Base-by-base conservation (phyloP, 2,113 vertebrate species). In the Alectura lathami region DNA sequence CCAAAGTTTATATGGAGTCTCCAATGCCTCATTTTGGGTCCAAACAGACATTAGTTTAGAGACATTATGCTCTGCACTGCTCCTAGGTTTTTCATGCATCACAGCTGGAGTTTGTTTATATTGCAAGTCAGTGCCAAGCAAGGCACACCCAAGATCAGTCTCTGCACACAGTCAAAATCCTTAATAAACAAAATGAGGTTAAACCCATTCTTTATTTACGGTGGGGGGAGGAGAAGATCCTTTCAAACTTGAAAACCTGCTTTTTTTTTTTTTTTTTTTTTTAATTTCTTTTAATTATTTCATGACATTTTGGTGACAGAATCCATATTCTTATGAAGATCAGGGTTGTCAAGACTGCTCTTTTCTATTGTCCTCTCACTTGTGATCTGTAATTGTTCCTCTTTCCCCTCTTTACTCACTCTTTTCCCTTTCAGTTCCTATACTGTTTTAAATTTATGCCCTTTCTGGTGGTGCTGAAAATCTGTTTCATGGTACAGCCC, bases 61-160 rank as follows among this genome's bases (percentile, higher is more conserved):
- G 47, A 54, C 26, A 29, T 56, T 59, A 63, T 72, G 14, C 60
- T 86, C 80, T 90, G 64, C n/a, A 10, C 47, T 81, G 68, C 76
- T 93, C 50, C 72, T 86, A 38, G 75, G 83, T 74, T 86, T 92
- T 83, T 86, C 60, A 30, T 43, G 47, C 69, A 78, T 82, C 60
- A 38, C 94, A 93, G 95, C 92, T 96, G 92, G 91, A 91, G 47
- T 74, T 88, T 89, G 88, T 96, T 93, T 92, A 36, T 75, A 70
- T 70, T 93, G 56, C 50, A 88, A 5, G 14, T 81, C 16, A 1
- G 43, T 72, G 94, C 86, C 83, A 88, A 94, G 40, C n/a, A 59
- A 84, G 95, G 80, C 95, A 88, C 94, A 86, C 91, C 92, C 95
- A 86, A 82, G 76, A 4, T 15, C 29, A 78, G 68, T 34, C 83